A percentile compares a stretch with the other conserved stretches of the same genome.
These are phyloP conservation scores for Pedicia rivosa DNA, from an alignment of 2,888 invertebrate genomes.

Conservation along the genomic window DNA sequence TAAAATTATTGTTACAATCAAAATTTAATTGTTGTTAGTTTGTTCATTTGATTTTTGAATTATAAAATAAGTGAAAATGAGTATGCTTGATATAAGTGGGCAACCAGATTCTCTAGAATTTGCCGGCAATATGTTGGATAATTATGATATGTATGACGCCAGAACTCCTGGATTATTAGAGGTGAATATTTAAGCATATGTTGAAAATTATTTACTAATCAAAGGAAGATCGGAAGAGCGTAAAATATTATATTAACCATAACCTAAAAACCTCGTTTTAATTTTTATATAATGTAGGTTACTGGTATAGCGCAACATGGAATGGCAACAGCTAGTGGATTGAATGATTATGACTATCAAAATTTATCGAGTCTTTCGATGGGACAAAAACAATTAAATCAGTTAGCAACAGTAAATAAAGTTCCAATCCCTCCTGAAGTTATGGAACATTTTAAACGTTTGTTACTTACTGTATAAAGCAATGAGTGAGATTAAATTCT, in stretches of 20 bases:
- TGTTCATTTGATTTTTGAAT: too few relatives aligned
- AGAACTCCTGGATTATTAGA: conserved; percentile 24
- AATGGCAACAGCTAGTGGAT: conserved; percentile 74
- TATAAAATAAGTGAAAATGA: conserved; percentile 3
- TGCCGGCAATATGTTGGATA: conserved; percentile 67
- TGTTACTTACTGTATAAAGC: too few relatives aligned
- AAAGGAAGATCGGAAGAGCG: neutral
- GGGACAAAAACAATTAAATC: conserved; percentile 53
- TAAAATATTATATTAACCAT: neutral
- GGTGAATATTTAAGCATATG: conserved; percentile 16
- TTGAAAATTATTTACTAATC: conserved; percentile 3
- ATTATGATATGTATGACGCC: conserved; percentile 33
- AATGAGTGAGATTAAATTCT: conserved; percentile 7
- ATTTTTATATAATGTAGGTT: conserved; percentile 27
- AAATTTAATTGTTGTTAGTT: too few relatives aligned
- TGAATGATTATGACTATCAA: conserved; percentile 84
- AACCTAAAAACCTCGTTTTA: too few relatives aligned
- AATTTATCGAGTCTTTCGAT: conserved; percentile 51
- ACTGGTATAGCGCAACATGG: conserved; percentile 48
- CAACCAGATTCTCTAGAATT: conserved; percentile 53
- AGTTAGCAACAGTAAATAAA: conserved; percentile 65
- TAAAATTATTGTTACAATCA: too few relatives aligned
- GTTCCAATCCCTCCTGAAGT: conserved; percentile 86
- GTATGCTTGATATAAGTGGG: conserved; percentile 8
- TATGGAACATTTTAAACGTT: conserved; percentile 90